These are phyloP conservation scores for Emydocephalus ijimae DNA, from an alignment of 2,113 vertebrate genomes.

Conservation along the genomic window DNA sequence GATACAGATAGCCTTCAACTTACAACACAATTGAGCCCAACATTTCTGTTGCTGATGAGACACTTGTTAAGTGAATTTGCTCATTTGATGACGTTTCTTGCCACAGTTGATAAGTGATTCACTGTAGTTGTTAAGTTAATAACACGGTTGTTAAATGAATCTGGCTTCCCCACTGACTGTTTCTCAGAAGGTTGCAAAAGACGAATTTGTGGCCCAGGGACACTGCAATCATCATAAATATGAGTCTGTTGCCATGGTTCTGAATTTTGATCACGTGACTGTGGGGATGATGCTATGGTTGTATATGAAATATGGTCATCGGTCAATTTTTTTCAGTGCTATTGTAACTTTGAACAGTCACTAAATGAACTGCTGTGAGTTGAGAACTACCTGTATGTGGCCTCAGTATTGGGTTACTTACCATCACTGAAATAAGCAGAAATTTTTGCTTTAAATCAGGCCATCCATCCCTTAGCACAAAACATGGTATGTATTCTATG, in stretches of 20 bases:
- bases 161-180: not conserved
- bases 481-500: not conserved
- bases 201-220: not conserved
- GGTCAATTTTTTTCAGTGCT: not conserved
- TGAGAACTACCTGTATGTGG: not conserved
- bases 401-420: not conserved
- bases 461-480: not conserved
- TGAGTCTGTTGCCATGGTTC: not conserved
- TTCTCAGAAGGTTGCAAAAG: not conserved
- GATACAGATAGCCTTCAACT: not conserved
- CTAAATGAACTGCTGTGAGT: not conserved
- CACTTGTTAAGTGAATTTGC: not conserved
- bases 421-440: not conserved
- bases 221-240: not conserved
- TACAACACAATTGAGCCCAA: not conserved
- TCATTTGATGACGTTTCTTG: not conserved
- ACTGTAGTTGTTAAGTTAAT: not conserved
- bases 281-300: not conserved
- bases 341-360: not conserved
- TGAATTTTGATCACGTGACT: not conserved
- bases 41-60: not conserved
- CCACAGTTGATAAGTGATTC: not conserved
- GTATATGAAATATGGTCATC: not conserved
- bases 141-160: not conserved
- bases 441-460: not conserved